phyloP scores from a whole-genome alignment of 2,888 invertebrate species.

The Enchytraeus crypticus region DNA sequence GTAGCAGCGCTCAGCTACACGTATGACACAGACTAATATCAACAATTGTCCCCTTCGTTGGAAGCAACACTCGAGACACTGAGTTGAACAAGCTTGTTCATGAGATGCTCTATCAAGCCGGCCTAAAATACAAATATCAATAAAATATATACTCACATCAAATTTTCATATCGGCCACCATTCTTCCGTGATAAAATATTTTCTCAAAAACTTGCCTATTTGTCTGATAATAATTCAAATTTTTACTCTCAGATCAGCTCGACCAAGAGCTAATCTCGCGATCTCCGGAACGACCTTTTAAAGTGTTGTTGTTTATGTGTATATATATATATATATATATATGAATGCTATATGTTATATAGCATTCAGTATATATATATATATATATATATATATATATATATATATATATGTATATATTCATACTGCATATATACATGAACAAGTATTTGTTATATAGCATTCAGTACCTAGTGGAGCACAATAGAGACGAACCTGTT shows the following conservation, averaged over 20 bases:
- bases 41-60: no score
- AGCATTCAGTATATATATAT: no score
- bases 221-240: background rate
- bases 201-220: background rate
- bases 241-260: background rate
- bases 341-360: no score
- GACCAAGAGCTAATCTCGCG: background rate
- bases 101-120: slow-evolving; percentile 18
- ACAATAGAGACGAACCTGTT: slow-evolving; percentile 19
- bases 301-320: no score
- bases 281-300: no score
- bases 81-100: slow-evolving; percentile 19
- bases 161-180: background rate
- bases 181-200: background rate
- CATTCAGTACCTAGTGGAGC: no score
- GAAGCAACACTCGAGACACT: no score
- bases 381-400: background rate
- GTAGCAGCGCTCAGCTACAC: no score
- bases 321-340: no score
- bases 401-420: background rate
- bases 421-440: background rate
- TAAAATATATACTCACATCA: background rate
- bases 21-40: no score
- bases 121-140: slow-evolving; percentile 10
- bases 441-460: background rate